Percentiles rank a stretch among this genome's conserved stretches.
Conservation (phyloP, 2,113 vertebrate species). For the Telmatochromis brachygnathus region DNA sequence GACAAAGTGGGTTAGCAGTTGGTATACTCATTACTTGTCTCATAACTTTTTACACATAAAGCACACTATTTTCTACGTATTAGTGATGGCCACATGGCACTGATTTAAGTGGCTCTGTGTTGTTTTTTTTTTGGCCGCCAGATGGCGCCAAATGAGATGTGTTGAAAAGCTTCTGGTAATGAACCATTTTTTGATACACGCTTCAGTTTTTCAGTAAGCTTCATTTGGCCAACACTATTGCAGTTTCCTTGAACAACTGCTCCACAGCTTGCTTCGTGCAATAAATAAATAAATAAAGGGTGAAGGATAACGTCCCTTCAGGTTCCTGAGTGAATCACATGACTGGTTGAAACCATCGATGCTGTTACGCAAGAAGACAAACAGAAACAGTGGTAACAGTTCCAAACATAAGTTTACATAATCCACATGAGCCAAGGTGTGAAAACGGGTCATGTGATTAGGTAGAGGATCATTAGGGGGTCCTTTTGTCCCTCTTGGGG, state of each 20-base stretch:
- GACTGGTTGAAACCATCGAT: neutral
- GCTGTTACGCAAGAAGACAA: neutral
- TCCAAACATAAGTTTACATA: neutral
- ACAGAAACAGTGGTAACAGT: neutral
- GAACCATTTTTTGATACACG: accelerated
- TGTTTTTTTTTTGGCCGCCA: neutral
- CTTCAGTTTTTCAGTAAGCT: neutral
- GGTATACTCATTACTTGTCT: neutral
- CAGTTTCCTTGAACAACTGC: neutral
- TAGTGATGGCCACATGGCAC: neutral
- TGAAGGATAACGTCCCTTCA: neutral
- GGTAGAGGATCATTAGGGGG: neutral
- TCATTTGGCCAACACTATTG: neutral
- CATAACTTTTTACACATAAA: neutral
- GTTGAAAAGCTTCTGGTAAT: neutral
- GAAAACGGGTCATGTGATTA: neutral
- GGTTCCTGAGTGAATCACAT: neutral
- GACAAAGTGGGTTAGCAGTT: neutral
- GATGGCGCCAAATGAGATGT: neutral
- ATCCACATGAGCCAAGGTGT: neutral
- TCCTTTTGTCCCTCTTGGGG: neutral
- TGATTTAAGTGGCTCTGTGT: accelerated
- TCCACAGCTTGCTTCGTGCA: neutral
- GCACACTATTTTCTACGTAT: accelerated
- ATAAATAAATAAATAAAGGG: neutral